Percentiles rank a stretch among this genome's conserved stretches.
Evolutionary conservation across 2,113 vertebrate genomes (phyloP).

Genomic region (Psammodynastes pulverulentus): DNA sequence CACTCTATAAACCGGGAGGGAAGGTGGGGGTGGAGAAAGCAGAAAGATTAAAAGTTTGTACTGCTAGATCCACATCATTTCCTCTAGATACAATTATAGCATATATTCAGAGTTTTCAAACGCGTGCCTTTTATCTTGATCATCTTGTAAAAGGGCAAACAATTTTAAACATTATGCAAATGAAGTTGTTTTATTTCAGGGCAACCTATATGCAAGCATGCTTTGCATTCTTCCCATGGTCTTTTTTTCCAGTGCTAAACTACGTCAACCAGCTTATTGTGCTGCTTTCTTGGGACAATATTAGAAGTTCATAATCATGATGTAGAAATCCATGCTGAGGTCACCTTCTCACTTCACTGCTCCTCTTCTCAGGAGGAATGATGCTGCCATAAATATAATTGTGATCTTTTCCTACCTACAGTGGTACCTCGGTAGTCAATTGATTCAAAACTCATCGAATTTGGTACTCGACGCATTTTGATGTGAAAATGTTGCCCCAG

Average conservation of each 20-base stretch:
- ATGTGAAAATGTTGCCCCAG: neutral
- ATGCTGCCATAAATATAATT: neutral
- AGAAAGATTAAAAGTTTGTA: neutral
- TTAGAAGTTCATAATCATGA: neutral
- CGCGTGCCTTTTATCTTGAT: neutral
- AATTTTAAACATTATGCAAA: neutral
- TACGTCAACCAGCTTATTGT: neutral
- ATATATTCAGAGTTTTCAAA: neutral
- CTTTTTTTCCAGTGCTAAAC: neutral
- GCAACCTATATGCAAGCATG: neutral
- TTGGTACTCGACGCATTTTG: neutral
- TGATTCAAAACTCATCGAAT: neutral
- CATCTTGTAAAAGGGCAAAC: neutral
- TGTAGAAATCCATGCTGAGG: neutral
- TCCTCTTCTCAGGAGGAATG: neutral
- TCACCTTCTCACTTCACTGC: neutral
- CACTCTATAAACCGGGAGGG: slow-evolving; percentile 71
- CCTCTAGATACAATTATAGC: neutral
- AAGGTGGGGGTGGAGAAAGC: accelerated
- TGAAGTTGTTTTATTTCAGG: neutral
- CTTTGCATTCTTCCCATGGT: neutral
- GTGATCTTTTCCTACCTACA: neutral
- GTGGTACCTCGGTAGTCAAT: neutral
- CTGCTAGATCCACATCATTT: neutral
- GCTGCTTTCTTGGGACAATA: neutral